Evolutionary conservation across 92 coral and sea anemone genomes (phyloP), one percentile per base, ranked within the genome.

Genomic region (Ricordea florida): DNA sequence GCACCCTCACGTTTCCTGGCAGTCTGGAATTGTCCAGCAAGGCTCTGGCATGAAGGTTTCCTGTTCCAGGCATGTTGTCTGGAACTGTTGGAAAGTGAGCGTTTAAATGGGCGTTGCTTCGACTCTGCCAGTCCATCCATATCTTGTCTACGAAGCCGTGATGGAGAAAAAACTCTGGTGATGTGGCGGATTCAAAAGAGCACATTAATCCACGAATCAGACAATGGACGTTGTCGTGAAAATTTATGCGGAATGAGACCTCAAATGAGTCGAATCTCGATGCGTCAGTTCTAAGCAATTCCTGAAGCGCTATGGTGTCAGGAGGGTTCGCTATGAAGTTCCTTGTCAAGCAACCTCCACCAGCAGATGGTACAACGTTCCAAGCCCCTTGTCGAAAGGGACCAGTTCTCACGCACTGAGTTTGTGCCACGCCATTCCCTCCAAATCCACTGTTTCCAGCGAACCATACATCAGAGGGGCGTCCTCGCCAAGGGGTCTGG

Each of bases 111-210:
- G 43, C 66, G 49, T 18, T 18, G 33, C 98, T 78, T 14, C 43
- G 65, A 45, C 48, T 45, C 43, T 93, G 98, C 98, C 98, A 93
- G 57, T 93, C 92, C 26, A 32, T 73, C 98, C 98, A 93, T 34
- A 93, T 72, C 88, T 93, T 93, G 68, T 93, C 98, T 11, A 93
- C 34, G 66, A 84, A 84, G 18, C 87, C 87, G 31, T 93, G 98
- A 71, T 90, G 97, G 17, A 93, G 83, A 33, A 91, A 85, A 47
- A 93, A 93, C 81, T 93, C 98, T 2, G 98, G 98, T 16, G 98
- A 89, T 4, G 69, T 43, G 14, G 98, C 91, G 0, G 98, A 84
- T 34, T 93, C 86, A 6, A 84, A 38, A 7, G 84, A 44, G 27
- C 97, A 90, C 98, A 93, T 93, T 9, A 83, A 83, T 0, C 96